Conservation (phyloP, 2,797 vertebrate genomes). For the Cryptoprocta ferox region DNA sequence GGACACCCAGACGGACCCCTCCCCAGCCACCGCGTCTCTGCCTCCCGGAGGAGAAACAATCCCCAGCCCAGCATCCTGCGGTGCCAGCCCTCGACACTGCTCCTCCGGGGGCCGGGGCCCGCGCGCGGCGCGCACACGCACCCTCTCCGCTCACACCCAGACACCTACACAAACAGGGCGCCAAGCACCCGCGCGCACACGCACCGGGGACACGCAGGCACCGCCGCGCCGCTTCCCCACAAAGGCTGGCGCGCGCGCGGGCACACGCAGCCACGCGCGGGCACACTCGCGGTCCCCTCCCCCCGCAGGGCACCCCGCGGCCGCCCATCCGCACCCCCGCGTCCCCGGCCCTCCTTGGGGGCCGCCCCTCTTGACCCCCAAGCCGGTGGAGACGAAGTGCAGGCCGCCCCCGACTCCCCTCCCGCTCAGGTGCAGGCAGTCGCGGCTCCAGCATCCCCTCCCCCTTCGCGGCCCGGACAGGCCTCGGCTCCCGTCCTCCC, state of each 20-base stretch:
- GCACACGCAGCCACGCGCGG: conserved; percentile 76
- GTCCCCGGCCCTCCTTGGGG: neutral
- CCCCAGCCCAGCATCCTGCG: conserved; percentile 18
- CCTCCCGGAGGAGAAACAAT: conserved; percentile 56
- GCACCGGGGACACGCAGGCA: conserved; percentile 79
- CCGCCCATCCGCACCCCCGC: conserved; percentile 47
- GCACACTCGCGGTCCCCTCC: conserved; percentile 69
- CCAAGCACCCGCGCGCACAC: conserved; percentile 78
- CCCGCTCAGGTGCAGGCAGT: neutral
- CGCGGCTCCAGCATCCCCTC: conserved; percentile 32
- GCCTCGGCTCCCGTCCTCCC: neutral
- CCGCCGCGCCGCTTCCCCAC: conserved; percentile 78
- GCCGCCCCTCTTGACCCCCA: neutral
- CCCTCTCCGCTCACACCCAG: conserved; percentile 72
- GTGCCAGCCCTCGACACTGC: conserved; percentile 48
- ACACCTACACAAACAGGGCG: conserved; percentile 82
- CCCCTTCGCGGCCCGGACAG: conserved; percentile 16
- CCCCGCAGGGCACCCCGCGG: conserved; percentile 57
- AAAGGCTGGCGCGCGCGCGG: conserved; percentile 77
- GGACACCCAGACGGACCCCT: conserved; percentile 63
- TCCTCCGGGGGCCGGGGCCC: conserved; percentile 51
- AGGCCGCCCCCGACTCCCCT: neutral
- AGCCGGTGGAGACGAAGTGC: neutral
- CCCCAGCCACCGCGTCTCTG: neutral
- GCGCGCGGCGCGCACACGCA: conserved; percentile 72